phyloP scores from a whole-genome alignment of 2,888 invertebrate genomes.

The Ceriagrion tenellum region DNA sequence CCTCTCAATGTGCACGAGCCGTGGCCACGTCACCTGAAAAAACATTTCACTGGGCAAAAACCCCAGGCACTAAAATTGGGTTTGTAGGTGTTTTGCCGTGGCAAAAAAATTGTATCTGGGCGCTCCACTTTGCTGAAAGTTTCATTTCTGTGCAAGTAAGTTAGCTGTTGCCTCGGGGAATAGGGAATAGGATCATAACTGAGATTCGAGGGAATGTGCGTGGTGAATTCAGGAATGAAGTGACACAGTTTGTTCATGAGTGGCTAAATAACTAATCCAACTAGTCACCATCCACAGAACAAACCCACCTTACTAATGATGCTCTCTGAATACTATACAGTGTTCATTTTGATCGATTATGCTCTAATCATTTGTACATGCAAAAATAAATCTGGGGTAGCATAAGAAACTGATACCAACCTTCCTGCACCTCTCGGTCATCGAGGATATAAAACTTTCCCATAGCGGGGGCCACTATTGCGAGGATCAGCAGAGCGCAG shows the following conservation, averaged over 20 bases:
- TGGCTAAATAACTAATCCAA: neutral
- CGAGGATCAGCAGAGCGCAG: conserved; percentile 68
- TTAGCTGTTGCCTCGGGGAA: neutral
- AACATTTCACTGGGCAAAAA: neutral
- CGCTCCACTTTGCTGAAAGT: neutral
- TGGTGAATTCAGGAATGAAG: neutral
- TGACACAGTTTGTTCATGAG: neutral
- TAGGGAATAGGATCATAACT: neutral
- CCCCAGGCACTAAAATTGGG: neutral
- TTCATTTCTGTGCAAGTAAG: neutral
- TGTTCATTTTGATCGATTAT: neutral
- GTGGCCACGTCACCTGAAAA: neutral
- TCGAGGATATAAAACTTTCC: conserved; percentile 69
- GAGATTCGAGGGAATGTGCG: neutral
- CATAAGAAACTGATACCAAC: neutral
- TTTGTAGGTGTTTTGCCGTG: neutral
- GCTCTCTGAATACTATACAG: neutral
- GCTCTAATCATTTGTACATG: neutral
- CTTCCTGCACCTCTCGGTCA: conserved; percentile 69
- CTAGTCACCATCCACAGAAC: neutral
- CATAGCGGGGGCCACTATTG: conserved; percentile 62
- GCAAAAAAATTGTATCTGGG: neutral
- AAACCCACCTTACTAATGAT: neutral
- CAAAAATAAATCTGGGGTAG: neutral
- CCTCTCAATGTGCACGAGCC: neutral